Percentiles rank a stretch among this genome's conserved stretches.
These are phyloP conservation scores for Nineta flava DNA, from an alignment of 2,888 invertebrate genomes.

Conservation along the genomic window DNA sequence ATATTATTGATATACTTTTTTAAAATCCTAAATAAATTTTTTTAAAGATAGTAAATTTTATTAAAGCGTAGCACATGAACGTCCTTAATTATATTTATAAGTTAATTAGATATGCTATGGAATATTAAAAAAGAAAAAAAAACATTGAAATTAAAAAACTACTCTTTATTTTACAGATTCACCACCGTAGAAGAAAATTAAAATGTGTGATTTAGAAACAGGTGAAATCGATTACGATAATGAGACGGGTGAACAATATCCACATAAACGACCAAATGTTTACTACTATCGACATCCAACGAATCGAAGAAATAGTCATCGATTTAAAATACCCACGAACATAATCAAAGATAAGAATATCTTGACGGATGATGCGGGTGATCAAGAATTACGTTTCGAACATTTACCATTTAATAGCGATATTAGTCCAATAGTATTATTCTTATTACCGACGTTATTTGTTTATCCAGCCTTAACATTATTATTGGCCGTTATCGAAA, in stretches of 20 bases:
- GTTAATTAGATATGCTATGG: too few relatives aligned
- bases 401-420: constrained; percentile 9
- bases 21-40: too few relatives aligned
- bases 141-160: too few relatives aligned
- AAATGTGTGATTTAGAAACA: constrained; percentile 14
- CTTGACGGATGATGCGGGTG: constrained; percentile 6
- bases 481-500: constrained; percentile 37
- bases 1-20: too few relatives aligned
- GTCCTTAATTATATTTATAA: too few relatives aligned
- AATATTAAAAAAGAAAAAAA: too few relatives aligned
- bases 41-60: too few relatives aligned
- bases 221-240: constrained; percentile 25
- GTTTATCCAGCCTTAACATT: constrained; percentile 36
- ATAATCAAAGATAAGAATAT: constrained; percentile 22
- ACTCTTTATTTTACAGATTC: constrained; percentile 4
- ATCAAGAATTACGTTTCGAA: constrained; percentile 6
- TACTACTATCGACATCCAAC: not conserved
- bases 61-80: too few relatives aligned
- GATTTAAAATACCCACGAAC: constrained; percentile 25
- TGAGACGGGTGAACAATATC: constrained; percentile 36
- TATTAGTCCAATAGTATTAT: constrained; percentile 24
- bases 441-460: constrained; percentile 42
- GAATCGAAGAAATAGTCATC: constrained; percentile 27
- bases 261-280: constrained; percentile 17
- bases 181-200: too few relatives aligned